Evolutionary conservation across 1,140 invertebrate species (phyloP).

Genomic region (Cheumatopsyche charites): DNA sequence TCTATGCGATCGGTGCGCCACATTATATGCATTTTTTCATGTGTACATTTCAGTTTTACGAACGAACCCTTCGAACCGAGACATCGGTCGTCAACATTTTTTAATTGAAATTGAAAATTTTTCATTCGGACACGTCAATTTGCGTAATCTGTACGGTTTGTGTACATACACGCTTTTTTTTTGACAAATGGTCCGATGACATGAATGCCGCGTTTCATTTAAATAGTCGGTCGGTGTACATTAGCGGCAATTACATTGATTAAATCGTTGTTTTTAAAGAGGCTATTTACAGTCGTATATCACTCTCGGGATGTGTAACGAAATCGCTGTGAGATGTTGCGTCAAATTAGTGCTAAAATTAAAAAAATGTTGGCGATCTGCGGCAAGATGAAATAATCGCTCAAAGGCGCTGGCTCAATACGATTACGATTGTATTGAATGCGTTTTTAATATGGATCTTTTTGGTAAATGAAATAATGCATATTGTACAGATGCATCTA

Average conservation of each 20-base stretch:
- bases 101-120: conserved; percentile 8
- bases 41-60: conserved; percentile 10
- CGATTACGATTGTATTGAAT: no score
- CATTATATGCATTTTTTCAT: conserved; percentile 28
- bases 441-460: no score
- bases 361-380: conserved; percentile 4
- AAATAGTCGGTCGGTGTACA: not conserved
- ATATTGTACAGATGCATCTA: no score
- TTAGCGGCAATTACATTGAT: conserved; percentile 13
- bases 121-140: conserved; percentile 8
- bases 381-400: not conserved
- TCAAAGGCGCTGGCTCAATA: not conserved
- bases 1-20: conserved; percentile 27
- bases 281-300: not conserved
- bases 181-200: conserved; percentile 17
- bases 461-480: no score
- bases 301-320: no score
- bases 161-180: not conserved
- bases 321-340: no score
- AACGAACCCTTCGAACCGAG: not conserved
- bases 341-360: no score
- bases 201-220: conserved; percentile 12
- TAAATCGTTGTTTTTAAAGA: not conserved
- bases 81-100: not conserved
- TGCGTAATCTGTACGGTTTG: conserved; percentile 7